Conservation (phyloP, 2,888 invertebrate species). For the Neoaliturus tenellus region DNA sequence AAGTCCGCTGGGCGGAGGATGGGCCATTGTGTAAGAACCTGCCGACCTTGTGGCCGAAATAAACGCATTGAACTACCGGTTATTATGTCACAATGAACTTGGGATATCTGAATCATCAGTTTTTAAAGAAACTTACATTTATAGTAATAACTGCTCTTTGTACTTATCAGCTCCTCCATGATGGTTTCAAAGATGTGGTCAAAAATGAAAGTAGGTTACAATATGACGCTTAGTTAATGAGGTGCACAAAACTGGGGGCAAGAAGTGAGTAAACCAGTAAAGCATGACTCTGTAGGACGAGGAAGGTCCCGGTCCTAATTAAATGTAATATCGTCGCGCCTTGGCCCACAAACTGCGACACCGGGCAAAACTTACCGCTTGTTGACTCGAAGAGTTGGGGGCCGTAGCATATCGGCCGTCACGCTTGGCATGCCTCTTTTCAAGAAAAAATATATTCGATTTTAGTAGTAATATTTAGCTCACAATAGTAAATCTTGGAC, state of each 20-base stretch:
- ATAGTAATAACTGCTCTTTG: too few relatives aligned
- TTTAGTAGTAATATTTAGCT: too few relatives aligned
- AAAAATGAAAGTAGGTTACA: neutral
- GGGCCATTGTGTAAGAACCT: neutral
- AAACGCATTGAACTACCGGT: neutral
- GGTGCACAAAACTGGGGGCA: neutral
- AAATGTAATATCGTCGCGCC: constrained; percentile 16
- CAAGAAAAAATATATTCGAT: too few relatives aligned
- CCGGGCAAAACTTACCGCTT: neutral
- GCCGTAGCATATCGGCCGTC: neutral
- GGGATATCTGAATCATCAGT: too few relatives aligned
- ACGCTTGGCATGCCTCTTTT: too few relatives aligned
- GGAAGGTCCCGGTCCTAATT: constrained; percentile 5
- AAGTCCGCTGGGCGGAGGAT: neutral
- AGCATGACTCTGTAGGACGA: neutral
- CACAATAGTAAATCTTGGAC: too few relatives aligned
- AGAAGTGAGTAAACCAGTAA: constrained; percentile 3
- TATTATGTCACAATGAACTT: neutral
- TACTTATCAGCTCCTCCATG: too few relatives aligned
- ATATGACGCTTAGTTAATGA: neutral
- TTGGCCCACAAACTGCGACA: constrained; percentile 18
- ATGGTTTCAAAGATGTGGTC: neutral
- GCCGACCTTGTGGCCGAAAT: neutral
- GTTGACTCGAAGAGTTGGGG: neutral
- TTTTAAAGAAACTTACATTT: too few relatives aligned